Evolutionary conservation across 2,797 vertebrate genomes (phyloP), one percentile per base, ranked within the genome.

Genomic region (Heteromormyrus szaboi): DNA sequence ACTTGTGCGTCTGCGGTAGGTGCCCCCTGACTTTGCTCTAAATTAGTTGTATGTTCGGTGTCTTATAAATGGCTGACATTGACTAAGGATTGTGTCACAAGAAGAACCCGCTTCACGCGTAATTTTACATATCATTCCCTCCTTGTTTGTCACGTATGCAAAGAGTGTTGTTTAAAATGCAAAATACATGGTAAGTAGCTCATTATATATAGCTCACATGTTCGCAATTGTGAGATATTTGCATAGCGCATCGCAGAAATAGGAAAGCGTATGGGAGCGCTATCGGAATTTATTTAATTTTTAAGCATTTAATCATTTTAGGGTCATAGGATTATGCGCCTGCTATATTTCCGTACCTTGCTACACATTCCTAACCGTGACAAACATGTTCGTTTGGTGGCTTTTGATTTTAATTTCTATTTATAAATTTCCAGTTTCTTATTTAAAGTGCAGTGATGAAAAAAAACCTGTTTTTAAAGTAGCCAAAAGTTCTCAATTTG

Each of bases 121-220:
- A 53, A 65, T 37, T 72, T 25, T 44, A 33, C 46, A 76, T 25
- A 86, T 37, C 46, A 76, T 76, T 54, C 72, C 68, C 41, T 56
- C 83, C 88, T 89, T 89, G 83, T 89, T 86, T 89, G 88, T 54
- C 88, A 85, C 51, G 88, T 72, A 85, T 84, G 56, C 88, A 89
- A 72, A 89, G 56, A 65, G 59, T 89, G 44, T 89, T 86, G 59
- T 89, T 86, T 86, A 89, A 89, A 89, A 89, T 89, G 88, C 84
- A 89, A 86, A 89, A 44, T 22, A 44, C 65, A 89, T 89, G 88
- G 46, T 86, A 89, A 89, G 59, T 48, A 89, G 62, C 88, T 89
- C 62, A 89, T 89, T 89, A 86, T 89, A 85, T 53, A 89, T 86
- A 85, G 88, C 59, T 53, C 59, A 11, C 4, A 86, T 86, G 86